A percentile compares a stretch with the other conserved stretches of the same genome.
phyloP scores from a whole-genome alignment of 1,140 invertebrate species.

The Eueides isabella region DNA sequence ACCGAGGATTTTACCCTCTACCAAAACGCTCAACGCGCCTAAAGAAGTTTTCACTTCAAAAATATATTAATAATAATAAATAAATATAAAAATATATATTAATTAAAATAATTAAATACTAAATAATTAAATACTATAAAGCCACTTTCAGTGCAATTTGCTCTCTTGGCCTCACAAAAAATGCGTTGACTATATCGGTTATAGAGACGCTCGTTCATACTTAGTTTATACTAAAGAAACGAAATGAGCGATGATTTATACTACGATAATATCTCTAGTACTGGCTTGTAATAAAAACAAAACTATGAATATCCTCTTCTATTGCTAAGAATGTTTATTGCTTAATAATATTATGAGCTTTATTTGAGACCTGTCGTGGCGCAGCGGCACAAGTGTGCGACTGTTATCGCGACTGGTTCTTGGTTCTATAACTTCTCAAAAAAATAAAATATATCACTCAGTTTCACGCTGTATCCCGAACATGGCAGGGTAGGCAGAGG shows the following conservation, averaged over 20 bases:
- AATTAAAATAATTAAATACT: too few species aligned
- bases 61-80: too few species aligned
- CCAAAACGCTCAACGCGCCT: too few species aligned
- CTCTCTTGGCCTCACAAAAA: constrained; percentile 27
- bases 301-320: not conserved
- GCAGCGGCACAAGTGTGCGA: not conserved
- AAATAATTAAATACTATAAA: not conserved
- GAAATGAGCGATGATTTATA: constrained; percentile 16
- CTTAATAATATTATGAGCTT: not conserved
- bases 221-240: constrained; percentile 11
- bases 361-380: not conserved
- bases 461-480: too few species aligned
- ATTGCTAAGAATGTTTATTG: not conserved
- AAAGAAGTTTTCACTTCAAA: too few species aligned
- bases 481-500: too few species aligned
- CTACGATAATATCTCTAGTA: not conserved
- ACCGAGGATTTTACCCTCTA: too few species aligned
- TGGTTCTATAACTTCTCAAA: not conserved
- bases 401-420: not conserved
- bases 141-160: constrained; percentile 5
- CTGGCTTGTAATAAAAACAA: not conserved
- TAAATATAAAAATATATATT: too few species aligned
- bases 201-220: constrained; percentile 19
- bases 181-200: constrained; percentile 27
- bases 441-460: not conserved